Base-by-base conservation (phyloP, 2,888 invertebrate species). In the Gasteruption jaculator region DNA sequence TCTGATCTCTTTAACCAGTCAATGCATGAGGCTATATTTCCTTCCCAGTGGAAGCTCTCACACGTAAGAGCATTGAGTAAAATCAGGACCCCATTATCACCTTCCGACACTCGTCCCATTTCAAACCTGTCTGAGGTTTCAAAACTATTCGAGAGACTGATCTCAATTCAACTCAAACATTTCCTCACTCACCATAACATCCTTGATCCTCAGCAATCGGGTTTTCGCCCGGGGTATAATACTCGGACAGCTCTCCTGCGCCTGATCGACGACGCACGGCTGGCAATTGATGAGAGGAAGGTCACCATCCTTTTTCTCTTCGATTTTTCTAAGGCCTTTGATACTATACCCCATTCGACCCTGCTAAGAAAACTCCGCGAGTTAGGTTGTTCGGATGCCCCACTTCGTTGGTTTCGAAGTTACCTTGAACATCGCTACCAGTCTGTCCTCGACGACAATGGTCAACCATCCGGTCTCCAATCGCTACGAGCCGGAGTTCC, bases 151-250 rank as follows among this genome's bases (percentile, higher is more conserved):
- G 29, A 29, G 14, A 14, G 5, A 29, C 6, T 29, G 5, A 8
- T 29, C 5, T n/a, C n/a, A n/a, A n/a, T n/a, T n/a, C n/a, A n/a
- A n/a, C n/a, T n/a, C n/a, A n/a, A n/a, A n/a, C n/a, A n/a, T n/a
- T n/a, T n/a, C n/a, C n/a, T n/a, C n/a, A n/a, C n/a, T n/a, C 29
- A 29, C 29, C 6, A 29, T 29, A n/a, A 29, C 12, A 6, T 29
- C 11, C 6, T 8, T 29, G 29, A 29, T 29, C 11, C 29, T 6
- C 11, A 8, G 7, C 29, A 11, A n/a, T 29, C 12, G 6, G 29
- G 29, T 6, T 29, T 29, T 14, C 6, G 6, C 5, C 6, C 6
- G 7, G 29, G 8, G 8, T 5, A n/a, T 14, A 11, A n/a, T 29
- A 29, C 29, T 7, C 8, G 14, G 8, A n/a, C 29, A 8, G 29